phyloP scores from a whole-genome alignment of 2,888 invertebrate genomes.

The Nomada ferruginata region DNA sequence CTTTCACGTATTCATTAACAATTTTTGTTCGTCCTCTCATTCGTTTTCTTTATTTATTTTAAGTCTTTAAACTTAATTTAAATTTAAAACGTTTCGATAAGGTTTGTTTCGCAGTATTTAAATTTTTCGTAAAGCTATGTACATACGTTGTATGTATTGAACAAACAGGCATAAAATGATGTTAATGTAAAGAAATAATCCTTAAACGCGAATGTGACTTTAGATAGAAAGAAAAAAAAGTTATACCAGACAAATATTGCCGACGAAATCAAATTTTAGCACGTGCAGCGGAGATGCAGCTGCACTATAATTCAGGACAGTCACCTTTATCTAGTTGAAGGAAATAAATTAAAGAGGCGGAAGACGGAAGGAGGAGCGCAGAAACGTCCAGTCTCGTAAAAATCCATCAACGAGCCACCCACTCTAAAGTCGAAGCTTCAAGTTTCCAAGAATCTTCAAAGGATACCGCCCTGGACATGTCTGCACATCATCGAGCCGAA shows the following conservation, averaged over 20 bases:
- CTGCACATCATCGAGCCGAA: neutral
- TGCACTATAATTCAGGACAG: conserved; percentile 5
- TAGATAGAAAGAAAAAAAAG: neutral
- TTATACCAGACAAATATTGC: neutral
- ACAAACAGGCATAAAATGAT: no score
- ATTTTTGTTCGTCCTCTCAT: no score
- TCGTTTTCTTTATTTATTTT: no score
- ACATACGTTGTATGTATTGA: no score
- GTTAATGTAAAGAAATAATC: no score
- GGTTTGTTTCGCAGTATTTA: no score
- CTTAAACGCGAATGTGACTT: no score
- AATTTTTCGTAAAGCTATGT: no score
- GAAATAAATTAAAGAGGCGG: conserved; percentile 40
- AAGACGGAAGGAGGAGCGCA: conserved; percentile 47
- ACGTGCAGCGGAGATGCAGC: neutral
- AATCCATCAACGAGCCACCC: conserved; percentile 52
- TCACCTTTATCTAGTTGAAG: conserved; percentile 16
- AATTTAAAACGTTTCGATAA: no score
- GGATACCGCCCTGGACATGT: conserved; percentile 25
- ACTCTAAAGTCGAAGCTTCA: conserved; percentile 13
- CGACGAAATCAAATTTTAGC: neutral
- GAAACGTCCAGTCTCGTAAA: conserved; percentile 46
- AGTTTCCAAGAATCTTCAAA: conserved; percentile 40
- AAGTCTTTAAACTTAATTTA: no score
- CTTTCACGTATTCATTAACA: no score